A percentile compares a stretch with the other conserved stretches of the same genome.
phyloP scores from a whole-genome alignment of 1,140 invertebrate genomes.

The Tetramorium parvispinum region DNA sequence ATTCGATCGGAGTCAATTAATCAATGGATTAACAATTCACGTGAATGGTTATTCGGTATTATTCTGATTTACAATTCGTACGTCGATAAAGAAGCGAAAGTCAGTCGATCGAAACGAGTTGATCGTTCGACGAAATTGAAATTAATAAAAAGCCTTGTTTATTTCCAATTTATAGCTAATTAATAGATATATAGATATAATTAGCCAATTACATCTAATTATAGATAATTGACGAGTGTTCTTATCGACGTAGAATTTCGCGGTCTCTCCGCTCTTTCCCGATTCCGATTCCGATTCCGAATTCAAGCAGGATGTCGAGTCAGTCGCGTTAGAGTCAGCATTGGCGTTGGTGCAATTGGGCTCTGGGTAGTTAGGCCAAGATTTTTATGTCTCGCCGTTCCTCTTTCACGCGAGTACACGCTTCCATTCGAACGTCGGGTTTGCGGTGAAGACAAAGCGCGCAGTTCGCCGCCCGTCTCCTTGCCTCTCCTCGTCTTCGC shows the following conservation, averaged over 20 bases:
- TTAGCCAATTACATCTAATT: not conserved
- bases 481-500: constrained; percentile 39
- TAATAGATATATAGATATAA: not conserved
- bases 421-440: constrained; percentile 15
- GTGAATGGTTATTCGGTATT: not conserved
- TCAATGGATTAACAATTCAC: not conserved
- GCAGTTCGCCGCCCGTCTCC: constrained; percentile 5
- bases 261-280: not conserved
- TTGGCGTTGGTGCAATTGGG: constrained; percentile 26
- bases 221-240: not conserved
- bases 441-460: constrained; percentile 44
- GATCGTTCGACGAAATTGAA: not conserved
- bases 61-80: too few relatives aligned
- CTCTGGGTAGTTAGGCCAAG: constrained; percentile 5
- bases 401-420: constrained; percentile 30
- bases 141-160: not conserved
- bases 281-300: not conserved
- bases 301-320: not conserved
- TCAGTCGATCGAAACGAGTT: not conserved
- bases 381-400: constrained; percentile 30
- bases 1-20: not conserved
- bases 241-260: constrained; percentile 3
- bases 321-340: not conserved
- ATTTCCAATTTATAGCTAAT: not conserved
- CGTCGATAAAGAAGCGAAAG: not conserved